Base-by-base conservation (phyloP, 2,113 vertebrate species). In the Seriola quinqueradiata region DNA sequence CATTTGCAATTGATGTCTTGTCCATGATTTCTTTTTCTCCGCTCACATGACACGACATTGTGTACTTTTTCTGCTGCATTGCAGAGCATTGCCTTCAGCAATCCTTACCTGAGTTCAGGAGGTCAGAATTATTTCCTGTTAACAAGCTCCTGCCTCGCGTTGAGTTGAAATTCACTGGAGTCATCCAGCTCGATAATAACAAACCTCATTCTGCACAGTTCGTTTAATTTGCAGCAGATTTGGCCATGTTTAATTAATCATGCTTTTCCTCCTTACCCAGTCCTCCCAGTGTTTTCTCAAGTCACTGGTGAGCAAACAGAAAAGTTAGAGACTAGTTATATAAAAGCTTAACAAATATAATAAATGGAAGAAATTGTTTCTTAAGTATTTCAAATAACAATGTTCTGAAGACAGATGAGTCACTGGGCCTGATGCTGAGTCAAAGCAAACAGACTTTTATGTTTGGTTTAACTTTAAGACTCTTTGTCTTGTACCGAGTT, bases 61-160 rank as follows among this genome's bases (percentile, higher is more conserved):
- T 28, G 5, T 2, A 4, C 1, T 6, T 50, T 64, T n/a, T 8
- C 34, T 55, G 25, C 36, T 52, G 73, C 50, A 25, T n/a, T 66
- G 59, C 40, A 32, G 59, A 76, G 34, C 28, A 6, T 46, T 12
- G 58, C 68, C 63, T 59, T 50, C 9, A 75, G 70, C 11, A 0
- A 3, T 28, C 23, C 46, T 28, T 14, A 12, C 19, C 34, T 2
- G 28, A 77, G 61, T 78, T 50, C 36, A 65, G 61, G 23, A 50
- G 68, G 75, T 85, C 77, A 69, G 55, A 77, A 40, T 63, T n/a
- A 54, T 46, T 80, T 70, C 19, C 58, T 52, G 58, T n/a, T 85
- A 74, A 77, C 61, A n/a, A 81, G 76, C 59, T 77, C 38, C 64
- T 52, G 32, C 72, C 32, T 23, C 70, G 8, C 1, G 0, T 25